Evolutionary conservation across 2,113 vertebrate species (phyloP), one percentile per base, ranked within the genome.

Genomic region (Platichthys stellatus): DNA sequence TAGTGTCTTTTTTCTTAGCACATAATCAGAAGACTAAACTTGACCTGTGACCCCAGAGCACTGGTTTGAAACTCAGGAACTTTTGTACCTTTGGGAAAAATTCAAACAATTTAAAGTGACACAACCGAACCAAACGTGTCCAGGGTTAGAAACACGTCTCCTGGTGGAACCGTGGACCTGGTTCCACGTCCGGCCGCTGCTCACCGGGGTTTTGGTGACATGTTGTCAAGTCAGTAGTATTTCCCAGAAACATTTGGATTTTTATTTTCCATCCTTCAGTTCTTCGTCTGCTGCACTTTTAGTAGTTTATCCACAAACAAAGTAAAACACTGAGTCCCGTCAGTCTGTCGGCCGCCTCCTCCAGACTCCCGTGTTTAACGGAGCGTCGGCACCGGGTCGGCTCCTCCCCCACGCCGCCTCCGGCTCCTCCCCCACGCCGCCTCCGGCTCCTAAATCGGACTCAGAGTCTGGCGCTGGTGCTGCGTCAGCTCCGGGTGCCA

Each of bases 401-500:
- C 28, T 28, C 26, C 26, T 28, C 26, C 26, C 26, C 4, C 26
- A 28, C 26, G 26, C 26, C 26, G 26, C 3, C 26, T 28, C 26
- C 26, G 26, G 26, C 26, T 28, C 26, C 26, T 28, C 26, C 26
- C 26, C 4, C 26, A 7, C 28, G 5, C 28, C 28, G 28, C 28
- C 5, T 31, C 28, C 28, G 5, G 28, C 28, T 31, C 28, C 72
- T 89, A 92, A 20, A 92, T 93, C 3, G 92, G 62, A 66, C 87
- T 91, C 17, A 93, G 85, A 0, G 78, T 86, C 74, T 91, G 90
- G 0, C 90, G 85, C 79, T 93, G 92, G 18, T 70, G 2, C 28
- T 75, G 59, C 17, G 82, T 91, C 4, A 93, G 20, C 90, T 90
- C 86, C 13, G 92, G 92, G 64, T 93, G 92, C 92, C 92, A 93